A percentile compares a stretch with the other conserved stretches of the same genome.
Evolutionary conservation across 2,113 vertebrate genomes (phyloP).

Genomic region (Lepus americanus): DNA sequence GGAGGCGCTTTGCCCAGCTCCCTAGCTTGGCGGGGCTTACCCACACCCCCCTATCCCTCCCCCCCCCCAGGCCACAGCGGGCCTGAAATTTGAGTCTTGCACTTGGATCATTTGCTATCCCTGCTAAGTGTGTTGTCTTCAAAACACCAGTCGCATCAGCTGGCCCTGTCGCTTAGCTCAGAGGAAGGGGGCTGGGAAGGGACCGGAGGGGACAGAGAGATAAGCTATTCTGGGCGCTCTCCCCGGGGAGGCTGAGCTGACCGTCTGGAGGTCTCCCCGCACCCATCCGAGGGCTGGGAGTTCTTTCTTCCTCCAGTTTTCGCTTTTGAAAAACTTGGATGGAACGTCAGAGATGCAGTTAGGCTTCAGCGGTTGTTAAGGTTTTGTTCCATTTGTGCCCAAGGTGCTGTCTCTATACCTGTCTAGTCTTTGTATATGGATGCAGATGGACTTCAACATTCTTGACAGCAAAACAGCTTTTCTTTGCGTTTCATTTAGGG

Average conservation of each 20-base stretch:
- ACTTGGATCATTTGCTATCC: not conserved
- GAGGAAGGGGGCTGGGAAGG: not conserved
- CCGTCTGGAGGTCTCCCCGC: not conserved
- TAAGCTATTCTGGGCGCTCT: not conserved
- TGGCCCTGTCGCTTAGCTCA: not conserved
- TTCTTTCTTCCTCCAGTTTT: not conserved
- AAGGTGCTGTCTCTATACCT: not conserved
- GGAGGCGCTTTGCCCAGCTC: not conserved
- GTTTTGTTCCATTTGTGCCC: not conserved
- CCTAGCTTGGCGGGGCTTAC: fast-evolving
- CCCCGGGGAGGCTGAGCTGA: not conserved
- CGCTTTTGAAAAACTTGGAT: not conserved
- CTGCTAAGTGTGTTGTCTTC: not conserved
- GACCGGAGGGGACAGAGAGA: not conserved
- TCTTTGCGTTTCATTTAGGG: no score
- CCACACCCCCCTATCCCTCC: no score
- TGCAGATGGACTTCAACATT: no score
- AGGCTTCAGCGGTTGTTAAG: not conserved
- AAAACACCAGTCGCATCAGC: not conserved
- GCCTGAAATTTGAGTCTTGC: not conserved
- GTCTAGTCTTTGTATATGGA: not conserved
- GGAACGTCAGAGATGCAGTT: not conserved
- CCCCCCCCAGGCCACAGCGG: not conserved
- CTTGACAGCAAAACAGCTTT: no score
- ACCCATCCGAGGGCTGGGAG: not conserved